Evolutionary conservation across 2,888 invertebrate species (phyloP).

Genomic region (Autographa pulchrina): DNA sequence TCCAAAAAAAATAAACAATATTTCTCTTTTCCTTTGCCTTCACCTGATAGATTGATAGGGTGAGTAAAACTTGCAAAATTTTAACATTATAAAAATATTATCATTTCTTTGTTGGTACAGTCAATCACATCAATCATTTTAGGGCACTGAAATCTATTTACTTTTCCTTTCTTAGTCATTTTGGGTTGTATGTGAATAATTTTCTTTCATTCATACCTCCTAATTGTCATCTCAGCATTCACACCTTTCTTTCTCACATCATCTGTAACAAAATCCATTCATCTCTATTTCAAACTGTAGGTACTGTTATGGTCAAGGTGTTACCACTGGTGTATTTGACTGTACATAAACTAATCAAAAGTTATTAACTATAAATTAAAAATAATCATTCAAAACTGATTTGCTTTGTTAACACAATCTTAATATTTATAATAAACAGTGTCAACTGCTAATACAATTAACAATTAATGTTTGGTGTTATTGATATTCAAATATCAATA

Average conservation of each 20-base stretch:
- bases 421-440: not conserved
- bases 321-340: not conserved
- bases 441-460: not conserved
- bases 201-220: no score
- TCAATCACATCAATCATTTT: not conserved
- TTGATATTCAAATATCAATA: constrained; percentile 1
- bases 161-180: no score
- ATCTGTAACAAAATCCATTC: no score
- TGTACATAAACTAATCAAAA: not conserved
- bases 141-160: not conserved
- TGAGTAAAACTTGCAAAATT: constrained; percentile 61
- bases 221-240: no score
- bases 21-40: constrained; percentile 49
- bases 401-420: not conserved
- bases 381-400: not conserved
- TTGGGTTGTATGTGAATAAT: no score
- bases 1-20: constrained; percentile 17
- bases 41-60: constrained; percentile 73
- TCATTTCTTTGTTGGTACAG: not conserved
- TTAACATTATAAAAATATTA: no score
- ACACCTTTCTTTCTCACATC: no score
- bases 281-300: no score
- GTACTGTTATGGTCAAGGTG: not conserved
- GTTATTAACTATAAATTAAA: not conserved
- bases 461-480: not conserved